Evolutionary conservation across 2,797 vertebrate species (phyloP).

Genomic region (Amniataba percoides): DNA sequence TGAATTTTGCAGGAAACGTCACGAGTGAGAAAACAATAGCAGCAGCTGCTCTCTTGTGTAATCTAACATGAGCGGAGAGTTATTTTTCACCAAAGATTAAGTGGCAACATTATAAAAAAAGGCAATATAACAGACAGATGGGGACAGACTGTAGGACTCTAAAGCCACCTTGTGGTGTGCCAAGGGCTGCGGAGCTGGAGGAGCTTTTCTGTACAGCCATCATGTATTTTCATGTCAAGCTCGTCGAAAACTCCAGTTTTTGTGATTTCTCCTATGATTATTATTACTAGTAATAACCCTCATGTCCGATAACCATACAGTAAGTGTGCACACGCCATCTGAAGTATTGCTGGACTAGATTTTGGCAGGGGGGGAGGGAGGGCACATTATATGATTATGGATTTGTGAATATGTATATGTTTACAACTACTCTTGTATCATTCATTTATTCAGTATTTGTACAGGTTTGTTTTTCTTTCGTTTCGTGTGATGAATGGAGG

Average conservation of each 20-base stretch:
- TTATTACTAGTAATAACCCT: slow-evolving; percentile 57
- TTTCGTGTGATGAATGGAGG: slow-evolving; percentile 72
- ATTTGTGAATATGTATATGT: slow-evolving; percentile 87
- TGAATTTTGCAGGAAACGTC: slow-evolving; percentile 48
- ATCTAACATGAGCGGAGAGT: slow-evolving; percentile 65
- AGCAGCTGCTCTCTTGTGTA: slow-evolving; percentile 56
- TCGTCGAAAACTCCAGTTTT: slow-evolving; percentile 59
- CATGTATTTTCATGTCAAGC: slow-evolving; percentile 52
- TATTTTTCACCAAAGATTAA: slow-evolving; percentile 92
- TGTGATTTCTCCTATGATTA: slow-evolving; percentile 63
- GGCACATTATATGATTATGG: slow-evolving; percentile 58
- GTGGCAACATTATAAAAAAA: slow-evolving; percentile 77
- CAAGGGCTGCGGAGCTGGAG: slow-evolving; percentile 57
- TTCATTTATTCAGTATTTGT: slow-evolving; percentile 86
- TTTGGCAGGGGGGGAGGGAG: neutral
- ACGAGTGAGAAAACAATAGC: slow-evolving; percentile 20
- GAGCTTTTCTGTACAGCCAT: slow-evolving; percentile 60
- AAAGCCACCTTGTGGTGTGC: slow-evolving; percentile 55
- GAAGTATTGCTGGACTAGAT: slow-evolving; percentile 65
- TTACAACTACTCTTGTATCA: slow-evolving; percentile 79
- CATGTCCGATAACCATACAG: slow-evolving; percentile 45
- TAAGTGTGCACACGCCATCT: slow-evolving; percentile 57
- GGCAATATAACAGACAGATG: slow-evolving; percentile 80
- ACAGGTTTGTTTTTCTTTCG: slow-evolving; percentile 78
- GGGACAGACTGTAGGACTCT: slow-evolving; percentile 49